Evolutionary conservation across 1,140 invertebrate species (phyloP), one percentile per base, ranked within the genome.

Genomic region (Rhopalosiphum maidis): DNA sequence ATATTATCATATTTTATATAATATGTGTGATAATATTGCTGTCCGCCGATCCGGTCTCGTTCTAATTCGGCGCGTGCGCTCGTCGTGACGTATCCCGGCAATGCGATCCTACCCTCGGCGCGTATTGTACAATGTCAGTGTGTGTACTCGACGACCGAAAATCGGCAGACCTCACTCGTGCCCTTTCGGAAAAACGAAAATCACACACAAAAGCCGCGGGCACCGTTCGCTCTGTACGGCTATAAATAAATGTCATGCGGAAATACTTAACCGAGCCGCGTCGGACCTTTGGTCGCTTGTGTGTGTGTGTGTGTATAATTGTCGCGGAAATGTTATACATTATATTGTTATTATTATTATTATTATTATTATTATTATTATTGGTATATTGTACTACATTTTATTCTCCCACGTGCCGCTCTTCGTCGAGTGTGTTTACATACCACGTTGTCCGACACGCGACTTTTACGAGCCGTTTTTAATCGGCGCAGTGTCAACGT

Each of bases 1-100:
- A n/a, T n/a, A n/a, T 68, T 68, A 68, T 68, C 55, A 60, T 68
- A 68, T n/a, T n/a, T 15, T 48, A 48, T 48, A 18, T 46, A 11
- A 11, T 46, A 46, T 46, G 46, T n/a, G 30, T 68, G 30, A 48
- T 48, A 48, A 48, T 18, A 68, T 68, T 15, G 60, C 60, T n/a
- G 60, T 18, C 60, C 55, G 9, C 60, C 30, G 60, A 68, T 68
- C 60, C 82, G 91, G 91, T 93, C 91, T 86, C 48, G 91, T 93
- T 93, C 82, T 93, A 86, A 93, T 93, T 85, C 82, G 91, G 30
- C 77, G 91, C 91, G 91, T 93, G 77, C 30, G 48, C 91, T 85
- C 77, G 51, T 85, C 82, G 68, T 41, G 43, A n/a, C 46, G 41
- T 18, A 30, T n/a, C 30, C 15, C 54, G 23, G 35, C 37, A 37